Base-by-base conservation (phyloP, 53 echinoderm and acorn worm species). In the Mesocentrotus franciscanus region DNA sequence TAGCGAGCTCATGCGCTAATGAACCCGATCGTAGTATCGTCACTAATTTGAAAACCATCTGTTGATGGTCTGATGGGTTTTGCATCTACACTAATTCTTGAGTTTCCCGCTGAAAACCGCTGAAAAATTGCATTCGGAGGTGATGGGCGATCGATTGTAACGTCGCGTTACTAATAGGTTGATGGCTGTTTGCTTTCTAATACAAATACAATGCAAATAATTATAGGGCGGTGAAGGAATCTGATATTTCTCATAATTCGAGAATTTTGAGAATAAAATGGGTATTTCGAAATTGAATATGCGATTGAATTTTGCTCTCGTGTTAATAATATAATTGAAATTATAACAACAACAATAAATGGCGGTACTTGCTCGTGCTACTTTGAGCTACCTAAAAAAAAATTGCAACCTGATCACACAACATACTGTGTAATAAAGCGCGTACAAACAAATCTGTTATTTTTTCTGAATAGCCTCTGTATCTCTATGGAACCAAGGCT, bases 21-120 rank as follows among this genome's bases (percentile, higher is more conserved):
- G 84, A 84, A 84, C 42, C 55, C 33, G 76, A 76, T 76, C 76
- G 30, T 36, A 84, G 84, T 22, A 76, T 84, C 84, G 55, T 84
- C 84, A 49, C 49, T 84, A 84, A 84, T 84, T 84, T 84, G 49
- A 84, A 36, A 84, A 84, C 84, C 84, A 84, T 84, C 84, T 84
- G 84, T 84, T 84, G 84, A 84, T 20, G 84, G 42, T 49, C 84
- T 84, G 84, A 84, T 84, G 84, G 22, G 39, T 84, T 84, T 84
- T 42, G 84, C 84, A 84, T 42, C 84, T 42, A 20, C 55, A 83
- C 3, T 42, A 84, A 84, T 22, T 55, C 84, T 20, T 79, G n/a
- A 84, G 84, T 32, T 20, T 84, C 84, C 22, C 49, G 39, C 12
- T 39, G 39, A 84, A 84, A 84, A 84, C 42, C 39, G 49, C 22